Percentiles rank a stretch among this genome's conserved stretches.
Evolutionary conservation across 2,888 invertebrate species (phyloP).

Genomic region (Caenorhabditis sulstoni): DNA sequence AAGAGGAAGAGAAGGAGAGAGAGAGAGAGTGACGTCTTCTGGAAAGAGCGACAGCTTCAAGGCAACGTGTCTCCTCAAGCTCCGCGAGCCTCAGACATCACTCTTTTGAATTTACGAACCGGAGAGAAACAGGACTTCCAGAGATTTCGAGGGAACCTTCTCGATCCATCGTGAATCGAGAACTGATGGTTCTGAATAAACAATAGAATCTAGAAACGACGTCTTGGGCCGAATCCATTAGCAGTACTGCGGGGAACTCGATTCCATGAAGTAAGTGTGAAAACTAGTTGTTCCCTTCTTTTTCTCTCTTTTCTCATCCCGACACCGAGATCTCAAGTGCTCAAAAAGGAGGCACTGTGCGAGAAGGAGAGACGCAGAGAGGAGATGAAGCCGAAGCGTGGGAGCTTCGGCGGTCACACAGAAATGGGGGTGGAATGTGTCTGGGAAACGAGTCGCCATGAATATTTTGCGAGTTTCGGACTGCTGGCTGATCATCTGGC

Average conservation of each 20-base stretch:
- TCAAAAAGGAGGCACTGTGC: conserved; percentile 2
- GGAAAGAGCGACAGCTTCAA: too few species aligned
- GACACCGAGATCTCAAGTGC: not conserved
- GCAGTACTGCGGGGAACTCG: too few species aligned
- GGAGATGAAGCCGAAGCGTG: not conserved
- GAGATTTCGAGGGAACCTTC: too few species aligned
- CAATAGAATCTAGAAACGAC: too few species aligned
- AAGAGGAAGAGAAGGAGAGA: not conserved
- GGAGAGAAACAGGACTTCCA: too few species aligned
- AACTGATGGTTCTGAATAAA: too few species aligned
- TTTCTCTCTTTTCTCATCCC: not conserved
- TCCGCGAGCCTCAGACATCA: too few species aligned
- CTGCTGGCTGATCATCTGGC: conserved; percentile 12
- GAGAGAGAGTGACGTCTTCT: not conserved
- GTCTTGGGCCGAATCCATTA: too few species aligned
- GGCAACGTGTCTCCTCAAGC: too few species aligned
- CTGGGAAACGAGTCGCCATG: conserved; percentile 6
- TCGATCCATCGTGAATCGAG: too few species aligned
- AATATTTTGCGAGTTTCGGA: conserved; percentile 10
- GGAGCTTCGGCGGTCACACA: not conserved
- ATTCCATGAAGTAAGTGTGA: not conserved
- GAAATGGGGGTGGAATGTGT: conserved; percentile 14
- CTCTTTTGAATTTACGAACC: too few species aligned
- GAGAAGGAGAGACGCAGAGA: conserved; percentile 9
- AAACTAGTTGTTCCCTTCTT: not conserved